phyloP scores from a whole-genome alignment of 2,888 invertebrate species.

The Cheilosia variabilis region DNA sequence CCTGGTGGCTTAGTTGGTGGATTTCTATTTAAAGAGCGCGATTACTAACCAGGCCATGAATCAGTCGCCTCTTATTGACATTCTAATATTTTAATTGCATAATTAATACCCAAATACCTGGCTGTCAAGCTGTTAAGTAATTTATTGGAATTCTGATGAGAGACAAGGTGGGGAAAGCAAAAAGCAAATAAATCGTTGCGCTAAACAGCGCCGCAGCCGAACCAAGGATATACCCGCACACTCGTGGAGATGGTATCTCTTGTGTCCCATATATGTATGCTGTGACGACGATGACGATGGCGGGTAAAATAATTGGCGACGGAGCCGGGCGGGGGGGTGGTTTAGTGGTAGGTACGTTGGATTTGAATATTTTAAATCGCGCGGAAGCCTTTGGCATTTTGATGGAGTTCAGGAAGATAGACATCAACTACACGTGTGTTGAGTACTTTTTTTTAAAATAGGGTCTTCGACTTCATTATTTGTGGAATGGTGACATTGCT shows the following conservation, averaged over 20 bases:
- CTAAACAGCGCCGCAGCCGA: not conserved
- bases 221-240: slow-evolving; percentile 30
- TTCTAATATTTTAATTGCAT: slow-evolving; percentile 72
- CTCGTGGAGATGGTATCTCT: slow-evolving; percentile 48
- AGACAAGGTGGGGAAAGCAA: slow-evolving; percentile 46
- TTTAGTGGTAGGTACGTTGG: not conserved
- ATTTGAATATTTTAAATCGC: slow-evolving; percentile 34
- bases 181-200: slow-evolving; percentile 32
- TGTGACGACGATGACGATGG: slow-evolving; percentile 24
- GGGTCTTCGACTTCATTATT: too few relatives aligned
- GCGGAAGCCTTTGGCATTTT: slow-evolving; percentile 27
- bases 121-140: slow-evolving; percentile 58
- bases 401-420: not conserved
- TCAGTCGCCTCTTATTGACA: slow-evolving; percentile 62
- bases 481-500: too few relatives aligned
- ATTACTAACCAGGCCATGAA: slow-evolving; percentile 40
- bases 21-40: slow-evolving; percentile 17
- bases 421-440: not conserved
- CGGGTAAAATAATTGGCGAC: not conserved
- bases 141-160: slow-evolving; percentile 61
- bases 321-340: not conserved
- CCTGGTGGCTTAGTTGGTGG: not conserved
- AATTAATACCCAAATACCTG: slow-evolving; percentile 65
- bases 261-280: slow-evolving; percentile 6
- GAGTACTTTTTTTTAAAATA: not conserved